These are phyloP conservation scores for Centropristis striata DNA, from an alignment of 2,113 vertebrate species.

Conservation along the genomic window DNA sequence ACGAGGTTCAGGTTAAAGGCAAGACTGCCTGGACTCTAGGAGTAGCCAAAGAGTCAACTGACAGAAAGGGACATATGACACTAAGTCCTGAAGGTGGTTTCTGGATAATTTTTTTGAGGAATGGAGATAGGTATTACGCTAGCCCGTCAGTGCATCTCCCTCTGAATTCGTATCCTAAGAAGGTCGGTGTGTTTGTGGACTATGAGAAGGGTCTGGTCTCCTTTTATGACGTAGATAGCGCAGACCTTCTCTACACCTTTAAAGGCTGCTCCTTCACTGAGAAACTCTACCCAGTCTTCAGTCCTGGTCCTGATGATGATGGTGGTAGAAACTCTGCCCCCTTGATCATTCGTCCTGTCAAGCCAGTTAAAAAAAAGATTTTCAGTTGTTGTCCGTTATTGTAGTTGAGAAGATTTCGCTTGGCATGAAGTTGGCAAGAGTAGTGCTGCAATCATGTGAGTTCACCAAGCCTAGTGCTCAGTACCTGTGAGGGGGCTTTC, in stretches of 20 bases:
- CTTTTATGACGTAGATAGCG: neutral
- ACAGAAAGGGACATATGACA: neutral
- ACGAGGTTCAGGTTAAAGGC: neutral
- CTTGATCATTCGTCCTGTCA: neutral
- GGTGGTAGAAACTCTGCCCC: no score
- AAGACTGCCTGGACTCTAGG: neutral
- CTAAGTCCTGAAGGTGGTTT: neutral
- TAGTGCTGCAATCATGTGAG: no score
- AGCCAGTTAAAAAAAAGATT: no score
- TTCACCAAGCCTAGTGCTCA: no score
- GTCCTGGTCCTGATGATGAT: neutral
- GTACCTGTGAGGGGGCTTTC: no score
- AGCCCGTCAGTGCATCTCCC: neutral
- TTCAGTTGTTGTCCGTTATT: no score
- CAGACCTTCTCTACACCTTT: conserved; percentile 5
- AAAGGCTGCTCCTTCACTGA: conserved; percentile 22
- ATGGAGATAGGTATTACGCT: neutral
- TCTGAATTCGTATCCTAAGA: neutral
- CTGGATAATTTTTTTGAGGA: conserved; percentile 9
- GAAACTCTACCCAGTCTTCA: conserved; percentile 28
- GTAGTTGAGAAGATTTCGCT: no score
- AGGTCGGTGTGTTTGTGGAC: conserved; percentile 38
- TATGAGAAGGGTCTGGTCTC: neutral
- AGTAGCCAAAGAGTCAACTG: neutral
- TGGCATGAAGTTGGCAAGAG: no score